Base-by-base conservation (phyloP, 2,113 vertebrate genomes). In the Eublepharis macularius region DNA sequence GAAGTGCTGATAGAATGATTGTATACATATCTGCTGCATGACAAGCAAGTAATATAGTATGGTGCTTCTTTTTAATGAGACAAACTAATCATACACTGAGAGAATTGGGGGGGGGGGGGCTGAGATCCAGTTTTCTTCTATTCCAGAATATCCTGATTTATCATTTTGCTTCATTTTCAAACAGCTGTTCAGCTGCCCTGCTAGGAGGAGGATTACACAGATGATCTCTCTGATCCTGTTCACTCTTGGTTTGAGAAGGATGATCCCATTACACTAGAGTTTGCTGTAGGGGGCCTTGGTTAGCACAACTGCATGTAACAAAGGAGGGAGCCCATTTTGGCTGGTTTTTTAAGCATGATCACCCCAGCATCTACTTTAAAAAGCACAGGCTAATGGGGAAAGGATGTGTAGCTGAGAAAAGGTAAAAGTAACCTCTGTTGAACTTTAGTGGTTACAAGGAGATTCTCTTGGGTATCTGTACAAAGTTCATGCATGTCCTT, bases 201-300 rank as follows among this genome's bases (percentile, higher is more conserved):
- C 76, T 76, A 85, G 76, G 16, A 80, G 51, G 7, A 80, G 51
- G 76, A 85, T 85, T 85, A 80, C 41, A 63, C 16, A 45, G 77
- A 54, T 85, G 84, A 85, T 85, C 84, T 80, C 41, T 73, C 49
- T 85, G 76, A 85, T 80, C 84, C 84, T 74, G 39, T 80, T 85
- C 68, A 85, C 80, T 80, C 84, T 80, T 85, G 51, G 76, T 36
- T 77, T 65, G 76, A 85, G 66, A 73, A 73, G 68, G 68, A 85
- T 85, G 84, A 85, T 85, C 84, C 51, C 76, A 85, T 85, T 85
- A 85, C n/a, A 80, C 1, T 80, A 41, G 41, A 73, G 21, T 73
- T 66, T 72, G n/a, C 51, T 80, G 39, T 32, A 57, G 83, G 36
- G 39, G 49, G 74, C 10, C n/a, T 13, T 36, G 45, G 14, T 14